Conservation (phyloP, 2,113 vertebrate species). For the Gobius niger region DNA sequence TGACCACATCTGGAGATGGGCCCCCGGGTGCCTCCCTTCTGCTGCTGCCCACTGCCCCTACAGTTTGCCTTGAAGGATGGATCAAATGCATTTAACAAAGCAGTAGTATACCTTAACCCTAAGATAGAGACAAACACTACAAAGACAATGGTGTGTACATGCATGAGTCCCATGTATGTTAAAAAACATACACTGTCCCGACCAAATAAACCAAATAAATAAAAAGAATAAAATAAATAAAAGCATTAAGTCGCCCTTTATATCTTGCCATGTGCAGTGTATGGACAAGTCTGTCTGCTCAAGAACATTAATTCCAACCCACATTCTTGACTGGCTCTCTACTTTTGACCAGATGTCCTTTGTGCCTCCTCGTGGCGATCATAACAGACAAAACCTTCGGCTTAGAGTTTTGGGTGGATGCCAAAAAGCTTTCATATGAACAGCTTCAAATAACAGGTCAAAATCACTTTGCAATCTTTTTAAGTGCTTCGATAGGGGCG, state of each 20-base stretch:
- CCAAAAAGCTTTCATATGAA: slow-evolving; percentile 22
- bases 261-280: too few relatives aligned
- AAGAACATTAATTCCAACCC: slow-evolving; percentile 15
- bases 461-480: not conserved
- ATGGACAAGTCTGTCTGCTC: not conserved
- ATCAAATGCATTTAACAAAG: too few relatives aligned
- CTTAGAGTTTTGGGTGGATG: slow-evolving; percentile 21
- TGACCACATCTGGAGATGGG: too few relatives aligned
- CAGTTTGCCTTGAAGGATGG: too few relatives aligned
- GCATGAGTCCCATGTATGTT: not conserved
- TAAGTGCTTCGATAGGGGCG: slow-evolving; percentile 35
- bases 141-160: too few relatives aligned
- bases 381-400: slow-evolving; percentile 29
- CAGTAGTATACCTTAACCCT: too few relatives aligned
- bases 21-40: too few relatives aligned
- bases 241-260: too few relatives aligned
- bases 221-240: too few relatives aligned
- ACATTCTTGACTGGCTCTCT: slow-evolving; percentile 53
- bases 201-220: not conserved
- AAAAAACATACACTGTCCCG: not conserved
- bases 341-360: slow-evolving; percentile 44
- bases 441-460: not conserved
- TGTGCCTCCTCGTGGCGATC: slow-evolving; percentile 45
- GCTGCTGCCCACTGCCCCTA: too few relatives aligned
- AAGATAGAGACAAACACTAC: too few relatives aligned